Base-by-base conservation (phyloP, 2,888 invertebrate genomes). In the Barypeithes pellucidus region DNA sequence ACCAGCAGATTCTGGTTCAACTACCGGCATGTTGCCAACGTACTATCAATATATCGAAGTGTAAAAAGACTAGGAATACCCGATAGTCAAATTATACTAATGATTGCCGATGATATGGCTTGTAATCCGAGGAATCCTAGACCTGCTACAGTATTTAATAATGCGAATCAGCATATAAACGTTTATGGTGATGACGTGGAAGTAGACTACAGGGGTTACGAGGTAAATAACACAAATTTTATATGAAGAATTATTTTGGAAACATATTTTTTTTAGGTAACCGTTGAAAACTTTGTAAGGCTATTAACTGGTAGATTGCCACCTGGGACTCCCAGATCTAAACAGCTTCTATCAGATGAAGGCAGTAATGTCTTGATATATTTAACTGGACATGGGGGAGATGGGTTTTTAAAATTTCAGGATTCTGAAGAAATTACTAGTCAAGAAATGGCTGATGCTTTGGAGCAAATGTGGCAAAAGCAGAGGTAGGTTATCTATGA, bases 401-500 rank as follows among this genome's bases (percentile, higher is more conserved):
- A 99, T 88, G 99, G 99, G 0, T 99, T 99, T 84, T 88, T 99
- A 0, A 99, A 99, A 86, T 99, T 99, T 84, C 99, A 99, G 88
- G 99, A 99, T 85, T 96, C 98, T 0, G 98, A 99, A 84, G 99
- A 99, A 87, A 95, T 99, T 20, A 99, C 99, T 1, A 98, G 96
- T 86, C 96, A 98, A 81, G 99, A 99, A 85, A 87, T 99, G 81
- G 99, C 98, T 16, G 99, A 99, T 90, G 99, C 99, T 16, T 90
- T 99, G 67, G 98, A 99, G 84, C 99, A 99, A 87, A 99, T 99
- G 99, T 98, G 98, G 96, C 97, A 99, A 83, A 99, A 99, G 84
- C 92, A 94, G 85, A 91, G 98, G 94, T 95, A 84, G 90, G 14
- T 8, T 39, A 11, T 11, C 12, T 12, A 92, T 84, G 9, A 29